Percentiles rank a stretch among this genome's conserved stretches.
These are phyloP conservation scores for Cliona cf. orientalis DNA, from an alignment of 37 sponge, comb jelly and placozoan genomes.

Conservation along the genomic window DNA sequence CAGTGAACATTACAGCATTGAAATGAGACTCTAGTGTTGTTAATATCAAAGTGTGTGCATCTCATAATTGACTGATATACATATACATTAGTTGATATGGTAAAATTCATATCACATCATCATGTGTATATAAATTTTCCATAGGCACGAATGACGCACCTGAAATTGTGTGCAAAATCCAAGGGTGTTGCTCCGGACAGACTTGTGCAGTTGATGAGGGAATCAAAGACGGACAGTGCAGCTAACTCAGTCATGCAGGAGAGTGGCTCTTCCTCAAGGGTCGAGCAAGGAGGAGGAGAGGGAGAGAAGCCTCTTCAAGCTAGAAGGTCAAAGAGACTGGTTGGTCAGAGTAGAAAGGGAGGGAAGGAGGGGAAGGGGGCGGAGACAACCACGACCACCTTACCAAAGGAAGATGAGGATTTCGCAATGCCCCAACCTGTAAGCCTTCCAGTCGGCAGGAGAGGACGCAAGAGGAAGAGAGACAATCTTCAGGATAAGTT, in stretches of 20 bases:
- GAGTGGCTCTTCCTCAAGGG: too few relatives aligned
- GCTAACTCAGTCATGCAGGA: too few relatives aligned
- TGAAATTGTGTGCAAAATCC: conserved; percentile 33
- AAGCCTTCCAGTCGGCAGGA: not conserved
- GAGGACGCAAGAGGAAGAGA: conserved; percentile 19
- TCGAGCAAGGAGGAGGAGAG: too few relatives aligned
- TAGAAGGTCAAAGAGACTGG: too few relatives aligned
- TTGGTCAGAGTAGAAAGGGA: too few relatives aligned
- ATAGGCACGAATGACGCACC: conserved; percentile 14
- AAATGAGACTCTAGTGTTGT: too few relatives aligned
- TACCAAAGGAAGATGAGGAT: conserved; percentile 7
- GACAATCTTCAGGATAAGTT: not conserved
- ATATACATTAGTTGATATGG: too few relatives aligned
- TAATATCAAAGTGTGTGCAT: too few relatives aligned
- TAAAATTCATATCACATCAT: not conserved
- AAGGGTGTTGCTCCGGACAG: conserved; percentile 5
- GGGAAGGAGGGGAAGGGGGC: not conserved
- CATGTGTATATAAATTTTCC: not conserved
- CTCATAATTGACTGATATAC: too few relatives aligned
- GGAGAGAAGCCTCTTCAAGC: too few relatives aligned
- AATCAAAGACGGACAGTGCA: not conserved
- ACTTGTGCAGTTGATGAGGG: conserved; percentile 6
- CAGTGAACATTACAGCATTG: too few relatives aligned
- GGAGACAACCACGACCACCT: not conserved
- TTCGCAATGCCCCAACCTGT: conserved; percentile 1